Conservation (phyloP, 1,140 invertebrate species). For the Psilanteris sp. region DNA sequence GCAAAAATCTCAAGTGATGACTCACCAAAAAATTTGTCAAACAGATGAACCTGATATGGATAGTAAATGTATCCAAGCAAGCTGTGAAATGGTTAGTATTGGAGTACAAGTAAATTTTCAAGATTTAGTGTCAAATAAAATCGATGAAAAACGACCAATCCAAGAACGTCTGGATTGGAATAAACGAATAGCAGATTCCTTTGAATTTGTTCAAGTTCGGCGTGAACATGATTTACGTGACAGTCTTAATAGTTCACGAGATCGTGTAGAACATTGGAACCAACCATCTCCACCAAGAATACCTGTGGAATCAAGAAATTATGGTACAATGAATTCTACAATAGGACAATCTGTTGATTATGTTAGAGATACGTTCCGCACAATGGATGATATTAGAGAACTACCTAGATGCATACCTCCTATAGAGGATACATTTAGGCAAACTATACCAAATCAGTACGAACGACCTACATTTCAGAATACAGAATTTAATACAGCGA, state of each 20-base stretch:
- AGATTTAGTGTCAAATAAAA: slow-evolving; percentile 54
- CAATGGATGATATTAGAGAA: slow-evolving; percentile 23
- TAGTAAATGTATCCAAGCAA: slow-evolving; percentile 60
- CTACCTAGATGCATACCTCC: background rate
- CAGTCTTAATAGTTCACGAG: slow-evolving; percentile 71
- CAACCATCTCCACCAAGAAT: slow-evolving; percentile 7
- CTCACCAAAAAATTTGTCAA: slow-evolving; percentile 77
- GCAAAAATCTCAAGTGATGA: slow-evolving; percentile 58
- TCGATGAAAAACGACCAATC: slow-evolving; percentile 71
- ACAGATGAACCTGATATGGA: slow-evolving; percentile 69
- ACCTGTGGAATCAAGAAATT: slow-evolving; percentile 19
- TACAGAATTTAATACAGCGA: background rate
- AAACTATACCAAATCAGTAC: background rate
- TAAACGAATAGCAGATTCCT: slow-evolving; percentile 68
- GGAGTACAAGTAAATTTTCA: slow-evolving; percentile 68
- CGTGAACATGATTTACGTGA: slow-evolving; percentile 73
- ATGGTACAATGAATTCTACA: background rate
- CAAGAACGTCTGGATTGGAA: slow-evolving; percentile 76
- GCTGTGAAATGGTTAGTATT: slow-evolving; percentile 51
- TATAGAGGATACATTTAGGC: slow-evolving; percentile 15
- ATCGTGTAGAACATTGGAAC: slow-evolving; percentile 32
- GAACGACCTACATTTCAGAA: slow-evolving; percentile 13
- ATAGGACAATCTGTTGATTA: slow-evolving; percentile 12
- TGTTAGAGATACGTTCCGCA: slow-evolving; percentile 4
- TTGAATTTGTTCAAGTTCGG: slow-evolving; percentile 63